Conservation (phyloP, 2,888 invertebrate genomes). For the Sipunculus nudus region DNA sequence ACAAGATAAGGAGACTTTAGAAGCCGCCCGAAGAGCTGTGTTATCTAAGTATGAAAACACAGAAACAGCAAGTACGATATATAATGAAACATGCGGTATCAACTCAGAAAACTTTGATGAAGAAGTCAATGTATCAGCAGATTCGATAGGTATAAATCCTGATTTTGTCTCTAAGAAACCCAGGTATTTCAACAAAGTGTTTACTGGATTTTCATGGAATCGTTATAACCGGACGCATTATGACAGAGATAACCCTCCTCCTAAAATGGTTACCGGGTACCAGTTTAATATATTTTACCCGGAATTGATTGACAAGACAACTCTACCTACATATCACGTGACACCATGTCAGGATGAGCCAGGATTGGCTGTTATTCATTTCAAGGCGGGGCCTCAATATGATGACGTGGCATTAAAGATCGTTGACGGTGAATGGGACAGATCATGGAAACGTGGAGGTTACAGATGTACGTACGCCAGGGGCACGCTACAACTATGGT, state of each 20-base stretch:
- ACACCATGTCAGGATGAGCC: neutral
- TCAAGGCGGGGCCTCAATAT: slow-evolving; percentile 16
- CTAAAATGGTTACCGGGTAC: neutral
- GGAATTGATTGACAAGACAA: neutral
- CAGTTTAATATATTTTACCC: slow-evolving; percentile 7
- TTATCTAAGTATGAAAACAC: too few relatives aligned
- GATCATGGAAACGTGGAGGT: slow-evolving; percentile 7
- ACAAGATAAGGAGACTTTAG: too few relatives aligned
- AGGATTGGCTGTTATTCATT: slow-evolving; percentile 4
- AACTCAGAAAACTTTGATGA: too few relatives aligned
- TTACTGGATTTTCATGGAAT: slow-evolving; percentile 1
- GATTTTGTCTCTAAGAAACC: neutral
- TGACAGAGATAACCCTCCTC: slow-evolving; percentile 1
- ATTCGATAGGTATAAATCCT: too few relatives aligned
- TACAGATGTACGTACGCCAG: too few relatives aligned
- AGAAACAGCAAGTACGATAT: too few relatives aligned
- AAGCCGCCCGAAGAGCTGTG: too few relatives aligned
- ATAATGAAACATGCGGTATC: too few relatives aligned
- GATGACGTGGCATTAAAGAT: slow-evolving; percentile 24
- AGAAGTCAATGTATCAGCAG: too few relatives aligned
- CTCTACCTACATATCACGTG: neutral
- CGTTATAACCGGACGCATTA: slow-evolving; percentile 1
- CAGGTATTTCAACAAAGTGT: slow-evolving; percentile 10
- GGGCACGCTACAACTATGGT: too few relatives aligned
- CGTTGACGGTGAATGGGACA: slow-evolving; percentile 15